Conservation (phyloP, 2,888 invertebrate species). For the Arge pagana region DNA sequence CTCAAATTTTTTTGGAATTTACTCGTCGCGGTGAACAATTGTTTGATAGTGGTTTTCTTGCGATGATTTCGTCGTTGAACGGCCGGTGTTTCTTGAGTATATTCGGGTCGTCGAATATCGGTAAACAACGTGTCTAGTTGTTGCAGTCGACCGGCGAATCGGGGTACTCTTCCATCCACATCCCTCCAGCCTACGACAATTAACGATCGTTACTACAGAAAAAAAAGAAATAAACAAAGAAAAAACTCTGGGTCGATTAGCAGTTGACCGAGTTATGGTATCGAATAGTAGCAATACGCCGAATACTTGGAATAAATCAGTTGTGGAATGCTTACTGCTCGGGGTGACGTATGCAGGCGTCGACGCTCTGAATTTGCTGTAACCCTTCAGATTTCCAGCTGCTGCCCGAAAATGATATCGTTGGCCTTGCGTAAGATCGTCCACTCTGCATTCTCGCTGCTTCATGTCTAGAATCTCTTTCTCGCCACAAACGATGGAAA, state of each 20-base stretch:
- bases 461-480: constrained; percentile 75
- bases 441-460: constrained; percentile 65
- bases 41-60: constrained; percentile 88
- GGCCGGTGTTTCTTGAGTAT: constrained; percentile 68
- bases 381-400: constrained; percentile 93
- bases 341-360: constrained; percentile 86
- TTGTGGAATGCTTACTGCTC: constrained; percentile 72
- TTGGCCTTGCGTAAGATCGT: constrained; percentile 82
- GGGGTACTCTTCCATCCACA: constrained; percentile 71
- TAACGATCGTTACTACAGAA: constrained; percentile 7
- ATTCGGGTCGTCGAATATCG: constrained; percentile 71
- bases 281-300: constrained; percentile 2
- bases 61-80: constrained; percentile 75
- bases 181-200: constrained; percentile 93
- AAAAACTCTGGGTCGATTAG: constrained; percentile 4
- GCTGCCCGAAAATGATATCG: constrained; percentile 88
- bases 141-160: constrained; percentile 71
- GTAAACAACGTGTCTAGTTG: constrained; percentile 77
- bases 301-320: constrained; percentile 3
- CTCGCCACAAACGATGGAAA: constrained; percentile 79
- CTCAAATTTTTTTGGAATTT: constrained; percentile 94
- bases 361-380: constrained; percentile 76
- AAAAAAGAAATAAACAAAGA: constrained; percentile 20
- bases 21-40: constrained; percentile 92
- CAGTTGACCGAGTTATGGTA: not conserved